Base-by-base conservation (phyloP, 2,888 invertebrate species). In the Scaeva pyrastri region DNA sequence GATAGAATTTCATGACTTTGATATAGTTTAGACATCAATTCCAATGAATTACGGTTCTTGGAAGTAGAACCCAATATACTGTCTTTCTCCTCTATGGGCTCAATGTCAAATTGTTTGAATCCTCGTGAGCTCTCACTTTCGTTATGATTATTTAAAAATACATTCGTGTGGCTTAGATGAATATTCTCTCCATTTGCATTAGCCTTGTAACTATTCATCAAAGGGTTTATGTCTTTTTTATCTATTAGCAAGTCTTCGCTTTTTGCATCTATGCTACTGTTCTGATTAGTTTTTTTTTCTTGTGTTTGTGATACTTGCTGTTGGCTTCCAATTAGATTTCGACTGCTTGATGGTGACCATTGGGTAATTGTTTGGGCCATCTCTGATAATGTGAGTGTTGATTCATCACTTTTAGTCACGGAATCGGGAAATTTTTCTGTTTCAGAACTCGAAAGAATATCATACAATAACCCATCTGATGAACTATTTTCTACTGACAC, bases 301-400 rank as follows among this genome's bases (percentile, higher is more conserved):
- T 81, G 84, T 39, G 88, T 77, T 56, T 88, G 86, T 52, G 90
- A 89, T 1, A 48, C 16, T n/a, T 87, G 87, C 4, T 56, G 39
- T 36, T 76, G 88, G 64, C 87, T 93, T 12, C 95, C 95, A 56
- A 96, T 94, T 10, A 96, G 93, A 0, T 96, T 96, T 76, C 96
- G 96, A 89, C 96, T 96, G 21, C 96, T 96, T 88, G 96, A 96
- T 1, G 96, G 96, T 0, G 96, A 96, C 96, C 97, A 97, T 88
- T 97, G 97, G 0, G 96, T 96, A 89, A 96, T 95, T 1, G 96
- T 96, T 86, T 96, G 96, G 1, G 96, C 96, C 88, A 95, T 94
- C 91, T 95, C 95, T 0, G 95, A 95, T 45, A 96, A 90, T 1
- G 95, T 95, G 62, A 96, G 91, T 0, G 95, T 95, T 68, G 97